phyloP scores from a whole-genome alignment of 2,888 invertebrate species.

The Neelides folsomi region DNA sequence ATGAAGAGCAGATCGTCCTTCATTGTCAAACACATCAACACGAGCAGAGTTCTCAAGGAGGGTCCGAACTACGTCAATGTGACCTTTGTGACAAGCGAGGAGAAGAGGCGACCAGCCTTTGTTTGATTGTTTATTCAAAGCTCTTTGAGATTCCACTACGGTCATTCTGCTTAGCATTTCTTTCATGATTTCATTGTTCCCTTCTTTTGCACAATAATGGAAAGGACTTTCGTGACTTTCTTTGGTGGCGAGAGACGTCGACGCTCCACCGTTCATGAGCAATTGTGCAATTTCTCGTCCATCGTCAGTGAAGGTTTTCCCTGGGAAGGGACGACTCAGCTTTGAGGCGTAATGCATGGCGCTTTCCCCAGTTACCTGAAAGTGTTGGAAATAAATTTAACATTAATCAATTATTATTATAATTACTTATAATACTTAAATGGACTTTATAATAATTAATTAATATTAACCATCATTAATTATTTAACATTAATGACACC shows the following conservation, averaged over 20 bases:
- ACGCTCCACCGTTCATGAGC: neutral
- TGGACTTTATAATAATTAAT: too few species aligned
- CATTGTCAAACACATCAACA: slow-evolving; percentile 94
- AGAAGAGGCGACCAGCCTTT: slow-evolving; percentile 95
- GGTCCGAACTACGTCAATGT: slow-evolving; percentile 73
- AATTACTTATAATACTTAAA: too few species aligned
- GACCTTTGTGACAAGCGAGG: slow-evolving; percentile 88
- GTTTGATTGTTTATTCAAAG: slow-evolving; percentile 81
- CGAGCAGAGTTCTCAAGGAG: slow-evolving; percentile 83
- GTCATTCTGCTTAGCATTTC: slow-evolving; percentile 87
- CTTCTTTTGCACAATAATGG: slow-evolving; percentile 84
- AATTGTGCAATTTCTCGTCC: neutral
- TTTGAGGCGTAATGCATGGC: slow-evolving; percentile 1
- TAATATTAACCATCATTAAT: too few species aligned
- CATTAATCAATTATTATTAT: too few species aligned
- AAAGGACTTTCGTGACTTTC: slow-evolving; percentile 54
- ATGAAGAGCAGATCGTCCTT: slow-evolving; percentile 48
- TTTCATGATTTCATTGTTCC: slow-evolving; percentile 82
- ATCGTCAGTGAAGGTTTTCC: neutral
- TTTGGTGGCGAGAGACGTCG: neutral
- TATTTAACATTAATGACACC: too few species aligned
- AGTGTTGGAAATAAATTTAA: too few species aligned
- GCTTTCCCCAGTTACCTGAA: neutral
- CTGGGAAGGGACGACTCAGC: neutral
- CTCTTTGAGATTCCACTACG: slow-evolving; percentile 72